Base-by-base conservation (phyloP, 2,797 vertebrate genomes). In the Lophius americanus region DNA sequence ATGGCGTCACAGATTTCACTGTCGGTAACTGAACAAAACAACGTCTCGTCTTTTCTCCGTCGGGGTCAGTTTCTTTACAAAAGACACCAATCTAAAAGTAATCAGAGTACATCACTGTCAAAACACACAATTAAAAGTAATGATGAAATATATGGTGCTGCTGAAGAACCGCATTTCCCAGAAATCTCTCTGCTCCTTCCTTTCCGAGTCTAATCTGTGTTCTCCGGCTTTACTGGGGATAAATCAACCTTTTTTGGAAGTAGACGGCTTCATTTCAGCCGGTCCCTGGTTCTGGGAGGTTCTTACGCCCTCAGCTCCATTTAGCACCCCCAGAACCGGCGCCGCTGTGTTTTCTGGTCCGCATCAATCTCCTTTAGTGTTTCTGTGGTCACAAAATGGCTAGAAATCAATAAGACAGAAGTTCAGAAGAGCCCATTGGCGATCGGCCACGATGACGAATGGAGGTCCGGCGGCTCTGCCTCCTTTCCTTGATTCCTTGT, bases 351-450 rank as follows among this genome's bases (percentile, higher is more conserved):
- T 77, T 57, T 11, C 66, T 81, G 79, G 66, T 75, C 42, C 56
- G 51, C 64, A 86, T 86, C 72, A 78, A 71, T 88, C 77, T 85
- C 75, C 54, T 78, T 84, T 82, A 78, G 79, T 82, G 79, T 68
- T 77, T 56, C 62, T 68, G 69, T 78, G 75, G 81, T 75, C 77
- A 76, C 75, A 70, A 81, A 86, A 78, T 75, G 67, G 55, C 76
- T 60, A 66, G 73, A 84, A 88, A 79, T 88, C 85, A 81, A 87
- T 86, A 56, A 43, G 67, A 75, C 59, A 76, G 56, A 82, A 80
- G 61, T 82, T 61, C 56, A 74, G 77, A 82, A 83, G 62, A 73
- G 73, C 75, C 75, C 41, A 35, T 46, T 79, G 76, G 75, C 71
- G 69, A 83, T 81, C 60, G 60, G 82, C 76, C 76, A 72, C 11